These are phyloP conservation scores for Pipistrellus kuhlii DNA, from an alignment of 2,797 vertebrate genomes.

Conservation along the genomic window DNA sequence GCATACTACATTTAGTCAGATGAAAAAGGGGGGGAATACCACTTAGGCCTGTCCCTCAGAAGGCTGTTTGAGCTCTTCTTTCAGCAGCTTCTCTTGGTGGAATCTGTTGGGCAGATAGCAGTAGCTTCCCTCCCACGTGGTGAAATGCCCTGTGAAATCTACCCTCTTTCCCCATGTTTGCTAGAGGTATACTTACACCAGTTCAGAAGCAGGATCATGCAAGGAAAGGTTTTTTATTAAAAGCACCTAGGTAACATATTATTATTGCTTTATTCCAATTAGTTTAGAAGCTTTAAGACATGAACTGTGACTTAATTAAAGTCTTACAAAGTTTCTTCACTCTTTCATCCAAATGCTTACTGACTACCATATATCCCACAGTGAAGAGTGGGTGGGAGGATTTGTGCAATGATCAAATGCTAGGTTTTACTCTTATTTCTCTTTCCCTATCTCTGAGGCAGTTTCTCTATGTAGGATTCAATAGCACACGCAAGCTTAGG, in stretches of 20 bases:
- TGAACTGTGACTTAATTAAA: neutral
- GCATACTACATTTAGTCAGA: neutral
- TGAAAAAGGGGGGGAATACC: neutral
- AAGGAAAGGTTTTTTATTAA: neutral
- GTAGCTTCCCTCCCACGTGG: neutral
- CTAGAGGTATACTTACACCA: neutral
- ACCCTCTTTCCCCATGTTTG: neutral
- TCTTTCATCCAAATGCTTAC: neutral
- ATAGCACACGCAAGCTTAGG: neutral
- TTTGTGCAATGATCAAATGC: neutral
- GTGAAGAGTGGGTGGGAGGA: neutral
- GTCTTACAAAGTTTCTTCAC: neutral
- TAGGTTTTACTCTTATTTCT: neutral
- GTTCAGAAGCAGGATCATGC: neutral
- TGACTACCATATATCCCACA: rapidly evolving
- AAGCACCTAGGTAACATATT: neutral
- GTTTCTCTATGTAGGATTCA: neutral
- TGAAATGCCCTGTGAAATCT: neutral
- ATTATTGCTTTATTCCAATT: neutral
- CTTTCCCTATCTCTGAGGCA: neutral
- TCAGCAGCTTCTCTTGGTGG: neutral
- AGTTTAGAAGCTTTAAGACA: neutral
- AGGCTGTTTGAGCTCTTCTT: neutral
- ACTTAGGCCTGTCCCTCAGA: neutral
- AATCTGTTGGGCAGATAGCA: neutral